Conservation (phyloP, 2,113 vertebrate genomes). For the Mobula hypostoma region DNA sequence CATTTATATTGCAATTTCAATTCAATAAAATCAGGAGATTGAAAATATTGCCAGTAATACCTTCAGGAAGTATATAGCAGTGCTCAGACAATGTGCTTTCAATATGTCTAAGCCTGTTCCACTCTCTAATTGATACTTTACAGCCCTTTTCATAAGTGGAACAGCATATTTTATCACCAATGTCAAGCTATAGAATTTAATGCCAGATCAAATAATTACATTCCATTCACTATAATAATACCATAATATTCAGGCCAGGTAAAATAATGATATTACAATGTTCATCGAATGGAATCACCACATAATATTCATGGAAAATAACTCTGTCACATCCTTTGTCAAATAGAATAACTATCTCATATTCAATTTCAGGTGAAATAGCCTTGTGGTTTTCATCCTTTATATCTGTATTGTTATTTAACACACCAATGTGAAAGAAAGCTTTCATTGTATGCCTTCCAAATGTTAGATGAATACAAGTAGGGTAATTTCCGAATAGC, state of each 20-base stretch:
- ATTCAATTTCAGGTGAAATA: neutral
- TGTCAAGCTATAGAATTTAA: neutral
- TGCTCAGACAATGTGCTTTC: neutral
- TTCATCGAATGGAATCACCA: neutral
- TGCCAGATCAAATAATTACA: neutral
- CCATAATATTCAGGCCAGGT: neutral
- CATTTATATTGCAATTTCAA: neutral
- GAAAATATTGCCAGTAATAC: neutral
- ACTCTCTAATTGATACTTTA: neutral
- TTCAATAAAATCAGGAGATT: neutral
- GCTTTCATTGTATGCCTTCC: neutral
- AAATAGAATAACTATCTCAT: neutral
- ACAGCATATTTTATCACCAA: neutral
- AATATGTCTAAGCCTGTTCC: neutral
- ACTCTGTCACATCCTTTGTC: conserved; percentile 12
- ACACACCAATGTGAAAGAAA: neutral
- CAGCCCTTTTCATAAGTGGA: neutral
- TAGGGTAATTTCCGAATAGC: neutral
- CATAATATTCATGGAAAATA: neutral
- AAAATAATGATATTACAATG: conserved; percentile 5
- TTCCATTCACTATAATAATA: neutral
- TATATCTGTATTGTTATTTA: neutral
- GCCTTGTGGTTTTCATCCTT: neutral
- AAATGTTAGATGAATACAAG: neutral
- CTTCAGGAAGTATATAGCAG: no score